Percentiles rank a stretch among this genome's conserved stretches.
phyloP scores from a whole-genome alignment of 2,797 vertebrate species.

The Cynodonichthys magdalenae region DNA sequence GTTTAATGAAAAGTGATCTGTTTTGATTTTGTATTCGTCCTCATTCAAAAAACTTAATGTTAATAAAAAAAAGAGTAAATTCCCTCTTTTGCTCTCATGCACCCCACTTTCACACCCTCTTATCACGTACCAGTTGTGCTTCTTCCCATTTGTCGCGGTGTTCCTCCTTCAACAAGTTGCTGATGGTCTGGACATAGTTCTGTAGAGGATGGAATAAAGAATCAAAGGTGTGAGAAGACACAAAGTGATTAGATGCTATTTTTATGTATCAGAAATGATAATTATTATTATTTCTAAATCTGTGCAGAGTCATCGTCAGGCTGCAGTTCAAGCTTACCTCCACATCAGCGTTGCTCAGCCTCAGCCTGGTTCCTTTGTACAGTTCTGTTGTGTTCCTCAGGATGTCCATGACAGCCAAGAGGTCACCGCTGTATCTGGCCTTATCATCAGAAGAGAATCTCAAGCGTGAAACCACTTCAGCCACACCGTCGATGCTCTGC shows the following conservation, averaged over 20 bases:
- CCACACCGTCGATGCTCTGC: conserved; percentile 86
- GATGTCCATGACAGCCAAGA: conserved; percentile 90
- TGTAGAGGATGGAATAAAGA: conserved; percentile 64
- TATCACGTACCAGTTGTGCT: conserved; percentile 90
- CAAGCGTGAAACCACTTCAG: conserved; percentile 91
- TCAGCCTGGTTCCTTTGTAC: conserved; percentile 88
- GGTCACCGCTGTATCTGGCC: conserved; percentile 94
- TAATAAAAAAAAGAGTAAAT: conserved; percentile 22
- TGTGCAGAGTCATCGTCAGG: background rate
- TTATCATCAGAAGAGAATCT: conserved; percentile 91
- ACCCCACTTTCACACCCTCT: conserved; percentile 40
- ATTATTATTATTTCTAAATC: conserved; percentile 7
- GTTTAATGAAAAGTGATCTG: background rate
- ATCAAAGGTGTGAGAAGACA: conserved; percentile 38
- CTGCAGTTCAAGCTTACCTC: conserved; percentile 80
- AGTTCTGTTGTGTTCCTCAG: conserved; percentile 93
- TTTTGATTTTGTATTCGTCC: background rate
- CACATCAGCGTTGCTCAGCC: conserved; percentile 87
- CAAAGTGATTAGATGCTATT: conserved; percentile 31
- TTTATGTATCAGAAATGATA: conserved; percentile 5
- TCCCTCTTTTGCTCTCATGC: conserved; percentile 10
- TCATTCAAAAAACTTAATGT: conserved; percentile 15
- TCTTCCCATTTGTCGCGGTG: conserved; percentile 97
- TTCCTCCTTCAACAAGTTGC: conserved; percentile 94
- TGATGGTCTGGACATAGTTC: conserved; percentile 97